Conservation (phyloP, 2,888 invertebrate genomes). For the Andricus curvator region DNA sequence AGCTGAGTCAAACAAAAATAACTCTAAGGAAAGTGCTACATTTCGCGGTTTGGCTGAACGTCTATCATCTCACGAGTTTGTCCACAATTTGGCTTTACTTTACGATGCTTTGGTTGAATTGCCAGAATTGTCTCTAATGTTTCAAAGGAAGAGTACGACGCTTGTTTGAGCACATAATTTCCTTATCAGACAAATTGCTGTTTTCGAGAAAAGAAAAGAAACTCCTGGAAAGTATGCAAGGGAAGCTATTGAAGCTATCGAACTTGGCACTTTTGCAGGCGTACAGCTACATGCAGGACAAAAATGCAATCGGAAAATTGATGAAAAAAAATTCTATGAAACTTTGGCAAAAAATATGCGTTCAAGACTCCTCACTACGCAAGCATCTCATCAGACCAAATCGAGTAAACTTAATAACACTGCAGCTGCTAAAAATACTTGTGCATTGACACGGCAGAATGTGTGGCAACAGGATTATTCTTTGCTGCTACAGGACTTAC, state of each 20-base stretch:
- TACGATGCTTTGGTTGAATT: not conserved
- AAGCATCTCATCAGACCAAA: conserved; percentile 11
- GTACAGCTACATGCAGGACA: not conserved
- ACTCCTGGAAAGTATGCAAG: too few relatives aligned
- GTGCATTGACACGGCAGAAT: not conserved
- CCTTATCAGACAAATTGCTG: too few relatives aligned
- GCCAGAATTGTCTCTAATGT: not conserved
- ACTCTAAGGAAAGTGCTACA: too few relatives aligned
- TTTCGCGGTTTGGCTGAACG: too few relatives aligned
- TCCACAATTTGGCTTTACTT: not conserved
- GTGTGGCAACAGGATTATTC: not conserved
- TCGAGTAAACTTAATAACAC: not conserved
- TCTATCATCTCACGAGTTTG: too few relatives aligned
- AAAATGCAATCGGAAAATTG: not conserved
- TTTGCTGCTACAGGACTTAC: not conserved
- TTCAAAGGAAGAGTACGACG: not conserved
- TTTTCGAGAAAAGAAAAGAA: too few relatives aligned
- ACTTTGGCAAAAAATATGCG: not conserved
- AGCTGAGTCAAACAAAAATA: too few relatives aligned
- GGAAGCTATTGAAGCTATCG: not conserved
- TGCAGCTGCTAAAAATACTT: not conserved
- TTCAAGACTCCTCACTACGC: not conserved
- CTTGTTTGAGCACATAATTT: too few relatives aligned
- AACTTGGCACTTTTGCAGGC: not conserved
- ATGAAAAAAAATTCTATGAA: not conserved